A percentile compares a stretch with the other conserved stretches of the same genome.
These are phyloP conservation scores for Heterodera carotae DNA, from an alignment of 1,140 invertebrate species.

Conservation along the genomic window DNA sequence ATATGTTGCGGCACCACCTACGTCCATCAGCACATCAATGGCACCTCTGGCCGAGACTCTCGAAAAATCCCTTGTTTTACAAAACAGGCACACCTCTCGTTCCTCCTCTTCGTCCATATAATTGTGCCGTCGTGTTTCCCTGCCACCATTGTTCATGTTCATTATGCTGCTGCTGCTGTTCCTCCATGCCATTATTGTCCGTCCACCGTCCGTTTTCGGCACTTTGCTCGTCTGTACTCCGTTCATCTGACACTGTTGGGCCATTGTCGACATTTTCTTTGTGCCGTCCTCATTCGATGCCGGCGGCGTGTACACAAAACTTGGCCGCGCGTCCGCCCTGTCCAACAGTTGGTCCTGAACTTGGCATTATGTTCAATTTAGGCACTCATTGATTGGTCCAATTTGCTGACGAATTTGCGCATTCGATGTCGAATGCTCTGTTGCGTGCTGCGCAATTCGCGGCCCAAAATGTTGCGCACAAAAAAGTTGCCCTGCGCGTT, in stretches of 20 bases:
- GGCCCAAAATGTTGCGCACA: conserved; percentile 50
- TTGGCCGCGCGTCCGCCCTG: not conserved
- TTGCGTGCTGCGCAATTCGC: conserved; percentile 57
- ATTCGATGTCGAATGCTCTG: conserved; percentile 58
- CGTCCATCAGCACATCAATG: too few relatives aligned
- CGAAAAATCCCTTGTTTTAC: too few relatives aligned
- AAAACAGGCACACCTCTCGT: not conserved
- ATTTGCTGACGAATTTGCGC: conserved; percentile 56
- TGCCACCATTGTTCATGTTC: too few relatives aligned
- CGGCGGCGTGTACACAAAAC: not conserved
- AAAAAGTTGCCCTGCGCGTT: conserved; percentile 42
- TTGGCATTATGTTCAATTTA: too few relatives aligned
- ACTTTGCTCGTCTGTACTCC: not conserved
- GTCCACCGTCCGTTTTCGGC: not conserved
- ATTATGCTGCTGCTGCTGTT: not conserved
- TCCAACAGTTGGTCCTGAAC: conserved; percentile 7
- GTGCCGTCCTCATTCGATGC: not conserved
- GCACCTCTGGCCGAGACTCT: too few relatives aligned
- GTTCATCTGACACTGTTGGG: too few relatives aligned
- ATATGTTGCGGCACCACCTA: too few relatives aligned
- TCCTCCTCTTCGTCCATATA: not conserved
- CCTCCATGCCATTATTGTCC: not conserved
- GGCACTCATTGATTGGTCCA: too few relatives aligned
- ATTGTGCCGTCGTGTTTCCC: not conserved
- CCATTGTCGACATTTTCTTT: too few relatives aligned